Conservation (phyloP, 64 coral and sea anemone species). For the Platygyra sinensis region DNA sequence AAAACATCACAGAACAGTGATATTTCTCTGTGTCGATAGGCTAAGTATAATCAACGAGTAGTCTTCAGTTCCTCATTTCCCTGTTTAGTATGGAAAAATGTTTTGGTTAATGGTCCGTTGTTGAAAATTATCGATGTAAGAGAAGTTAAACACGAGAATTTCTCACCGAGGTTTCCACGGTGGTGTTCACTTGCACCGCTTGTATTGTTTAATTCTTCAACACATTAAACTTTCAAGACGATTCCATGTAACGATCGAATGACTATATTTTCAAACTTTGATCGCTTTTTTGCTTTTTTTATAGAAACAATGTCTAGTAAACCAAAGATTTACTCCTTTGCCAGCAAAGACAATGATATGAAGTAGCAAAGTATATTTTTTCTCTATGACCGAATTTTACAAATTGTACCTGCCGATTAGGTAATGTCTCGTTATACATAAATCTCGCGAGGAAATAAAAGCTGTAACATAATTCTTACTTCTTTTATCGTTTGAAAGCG, state of each 20-base stretch:
- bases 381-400: not conserved
- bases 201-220: not conserved
- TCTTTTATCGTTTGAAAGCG: not conserved
- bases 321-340: not conserved
- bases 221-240: not conserved
- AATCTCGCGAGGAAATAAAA: not conserved
- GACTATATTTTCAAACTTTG: not conserved
- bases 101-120: not conserved
- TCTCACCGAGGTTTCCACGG: not conserved
- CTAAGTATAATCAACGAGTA: too few species aligned
- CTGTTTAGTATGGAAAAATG: not conserved
- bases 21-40: not conserved
- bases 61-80: conserved; percentile 21
- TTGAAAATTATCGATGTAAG: not conserved
- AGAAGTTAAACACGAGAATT: not conserved
- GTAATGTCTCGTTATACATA: conserved; percentile 32
- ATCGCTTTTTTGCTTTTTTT: too few species aligned
- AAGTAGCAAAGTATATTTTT: not conserved
- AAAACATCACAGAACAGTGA: not conserved
- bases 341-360: not conserved
- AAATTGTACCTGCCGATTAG: conserved; percentile 31
- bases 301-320: too few species aligned
- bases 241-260: not conserved
- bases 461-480: not conserved
- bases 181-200: too few species aligned